A percentile compares a stretch with the other conserved stretches of the same genome.
phyloP scores from a whole-genome alignment of 2,797 vertebrate genomes.

The Macropus fuliginosus region DNA sequence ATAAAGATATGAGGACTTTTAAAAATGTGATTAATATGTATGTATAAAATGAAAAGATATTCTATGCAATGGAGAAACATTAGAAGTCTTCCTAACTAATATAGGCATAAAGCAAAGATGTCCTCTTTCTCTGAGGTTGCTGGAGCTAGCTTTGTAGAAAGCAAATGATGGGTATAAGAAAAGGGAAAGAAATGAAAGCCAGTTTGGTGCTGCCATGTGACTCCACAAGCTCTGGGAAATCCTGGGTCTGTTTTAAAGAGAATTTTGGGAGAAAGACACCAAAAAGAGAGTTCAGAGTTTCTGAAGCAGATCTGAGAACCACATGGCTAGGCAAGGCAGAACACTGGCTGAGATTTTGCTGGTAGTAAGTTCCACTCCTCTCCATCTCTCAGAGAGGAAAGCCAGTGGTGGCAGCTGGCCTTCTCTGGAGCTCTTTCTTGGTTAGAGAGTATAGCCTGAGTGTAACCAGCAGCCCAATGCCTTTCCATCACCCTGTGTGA shows the following conservation, averaged over 20 bases:
- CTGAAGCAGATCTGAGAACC: neutral
- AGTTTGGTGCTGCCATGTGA: neutral
- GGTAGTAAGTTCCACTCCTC: neutral
- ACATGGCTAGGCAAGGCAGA: neutral
- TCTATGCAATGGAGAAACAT: neutral
- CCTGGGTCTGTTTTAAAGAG: neutral
- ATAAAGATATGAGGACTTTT: neutral
- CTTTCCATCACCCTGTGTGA: neutral
- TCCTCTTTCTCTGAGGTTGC: neutral
- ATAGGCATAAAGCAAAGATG: neutral
- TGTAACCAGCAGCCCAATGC: neutral
- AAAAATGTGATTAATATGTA: neutral
- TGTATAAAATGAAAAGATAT: neutral
- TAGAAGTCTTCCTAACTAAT: neutral
- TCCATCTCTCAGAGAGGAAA: neutral
- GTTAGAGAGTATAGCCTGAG: neutral
- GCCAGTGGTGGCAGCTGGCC: neutral
- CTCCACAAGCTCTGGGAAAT: neutral
- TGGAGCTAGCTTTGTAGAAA: neutral
- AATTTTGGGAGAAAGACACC: neutral
- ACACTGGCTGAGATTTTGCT: neutral
- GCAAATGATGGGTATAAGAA: neutral
- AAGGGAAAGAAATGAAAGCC: neutral
- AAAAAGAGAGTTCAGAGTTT: neutral
- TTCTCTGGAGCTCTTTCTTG: neutral